A percentile compares a stretch with the other conserved stretches of the same genome.
phyloP scores from a whole-genome alignment of 2,797 vertebrate species.

The Lerista edwardsae region DNA sequence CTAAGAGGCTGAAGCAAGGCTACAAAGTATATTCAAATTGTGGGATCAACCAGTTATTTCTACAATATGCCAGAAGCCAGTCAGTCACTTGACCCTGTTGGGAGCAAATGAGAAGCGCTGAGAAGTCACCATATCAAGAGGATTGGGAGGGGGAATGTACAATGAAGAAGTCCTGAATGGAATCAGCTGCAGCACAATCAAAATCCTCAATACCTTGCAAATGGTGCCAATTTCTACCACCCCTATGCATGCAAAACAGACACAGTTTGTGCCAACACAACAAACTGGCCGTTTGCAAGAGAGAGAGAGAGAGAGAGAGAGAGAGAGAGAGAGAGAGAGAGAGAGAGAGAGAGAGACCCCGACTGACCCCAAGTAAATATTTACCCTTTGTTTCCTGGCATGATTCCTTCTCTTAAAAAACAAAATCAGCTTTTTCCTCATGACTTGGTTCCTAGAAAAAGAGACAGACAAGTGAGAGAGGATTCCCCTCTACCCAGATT shows the following conservation, averaged over 20 bases:
- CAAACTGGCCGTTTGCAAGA: not conserved
- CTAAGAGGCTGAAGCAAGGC: too few species aligned
- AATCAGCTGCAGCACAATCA: not conserved
- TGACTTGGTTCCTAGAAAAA: slow-evolving; percentile 93
- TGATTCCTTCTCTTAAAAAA: slow-evolving; percentile 99
- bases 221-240: not conserved
- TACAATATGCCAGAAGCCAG: too few species aligned
- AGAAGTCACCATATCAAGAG: too few species aligned
- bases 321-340: too few species aligned
- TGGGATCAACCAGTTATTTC: too few species aligned
- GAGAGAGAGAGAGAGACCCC: too few species aligned
- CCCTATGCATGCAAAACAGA: not conserved
- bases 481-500: not conserved
- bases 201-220: not conserved
- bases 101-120: too few species aligned
- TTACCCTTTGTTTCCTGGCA: slow-evolving; percentile 97
- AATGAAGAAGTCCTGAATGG: not conserved
- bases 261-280: not conserved
- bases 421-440: slow-evolving; percentile 98
- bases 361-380: too few species aligned
- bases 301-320: too few species aligned
- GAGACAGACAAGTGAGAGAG: slow-evolving; percentile 28
- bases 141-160: not conserved
- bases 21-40: too few species aligned
- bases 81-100: too few species aligned